These are phyloP conservation scores for Zeuzera pyrina DNA, from an alignment of 2,888 invertebrate species.

Conservation along the genomic window DNA sequence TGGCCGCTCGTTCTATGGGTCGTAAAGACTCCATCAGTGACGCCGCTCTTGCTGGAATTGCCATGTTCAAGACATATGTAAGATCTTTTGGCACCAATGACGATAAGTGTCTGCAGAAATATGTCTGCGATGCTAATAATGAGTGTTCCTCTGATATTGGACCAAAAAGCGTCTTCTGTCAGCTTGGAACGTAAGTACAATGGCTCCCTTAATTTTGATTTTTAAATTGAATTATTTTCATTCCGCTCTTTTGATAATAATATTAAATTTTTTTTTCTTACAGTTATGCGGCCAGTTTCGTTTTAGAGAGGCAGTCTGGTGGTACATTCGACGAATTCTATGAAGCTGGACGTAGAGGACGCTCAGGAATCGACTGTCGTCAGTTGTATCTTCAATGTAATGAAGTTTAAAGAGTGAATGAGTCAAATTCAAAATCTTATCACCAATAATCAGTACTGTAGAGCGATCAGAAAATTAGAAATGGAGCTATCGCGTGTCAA, in stretches of 20 bases:
- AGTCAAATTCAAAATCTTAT: no score
- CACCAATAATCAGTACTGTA: no score
- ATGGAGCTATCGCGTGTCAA: no score
- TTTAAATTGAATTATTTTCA: not conserved
- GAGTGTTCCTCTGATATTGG: slow-evolving; percentile 88
- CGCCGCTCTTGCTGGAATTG: slow-evolving; percentile 89
- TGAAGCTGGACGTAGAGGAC: slow-evolving; percentile 89
- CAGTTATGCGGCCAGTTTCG: slow-evolving; percentile 90
- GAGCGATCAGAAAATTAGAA: no score
- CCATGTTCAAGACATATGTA: slow-evolving; percentile 92
- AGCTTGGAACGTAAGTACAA: slow-evolving; percentile 89
- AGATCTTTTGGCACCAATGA: slow-evolving; percentile 84
- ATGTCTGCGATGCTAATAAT: slow-evolving; percentile 90
- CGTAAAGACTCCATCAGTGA: slow-evolving; percentile 92
- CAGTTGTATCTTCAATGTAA: slow-evolving; percentile 90
- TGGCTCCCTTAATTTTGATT: not conserved
- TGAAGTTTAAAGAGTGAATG: slow-evolving; percentile 80
- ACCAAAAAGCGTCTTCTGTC: slow-evolving; percentile 90
- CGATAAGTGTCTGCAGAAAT: slow-evolving; percentile 88
- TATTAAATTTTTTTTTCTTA: slow-evolving; percentile 11
- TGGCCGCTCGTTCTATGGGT: slow-evolving; percentile 88
- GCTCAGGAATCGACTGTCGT: slow-evolving; percentile 89
- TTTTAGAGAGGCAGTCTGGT: slow-evolving; percentile 83
- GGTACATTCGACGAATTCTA: slow-evolving; percentile 85
- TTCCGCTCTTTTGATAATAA: not conserved